Percentiles rank a stretch among this genome's conserved stretches.
phyloP scores from a whole-genome alignment of 2,888 invertebrate genomes.

The Brachylomia viminalis region DNA sequence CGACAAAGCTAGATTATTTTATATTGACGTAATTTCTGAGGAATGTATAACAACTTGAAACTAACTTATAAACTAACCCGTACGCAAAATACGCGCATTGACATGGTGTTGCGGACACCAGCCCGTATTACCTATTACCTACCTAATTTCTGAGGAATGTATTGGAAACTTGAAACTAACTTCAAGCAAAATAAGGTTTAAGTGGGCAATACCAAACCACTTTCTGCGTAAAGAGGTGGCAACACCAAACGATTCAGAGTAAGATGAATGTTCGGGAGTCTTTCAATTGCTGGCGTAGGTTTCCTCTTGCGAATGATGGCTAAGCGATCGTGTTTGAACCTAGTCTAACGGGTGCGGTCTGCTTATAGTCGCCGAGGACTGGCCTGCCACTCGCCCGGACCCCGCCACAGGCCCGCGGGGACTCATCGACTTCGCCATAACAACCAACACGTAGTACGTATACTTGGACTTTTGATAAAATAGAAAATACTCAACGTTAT shows the following conservation, averaged over 20 bases:
- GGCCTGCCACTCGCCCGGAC: constrained; percentile 85
- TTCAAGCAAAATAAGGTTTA: neutral
- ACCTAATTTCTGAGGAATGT: neutral
- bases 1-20: neutral
- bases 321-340: constrained; percentile 65
- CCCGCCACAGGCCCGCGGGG: constrained; percentile 80
- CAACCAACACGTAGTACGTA: constrained; percentile 87
- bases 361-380: constrained; percentile 85
- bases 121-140: no score
- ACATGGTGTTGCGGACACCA: no score
- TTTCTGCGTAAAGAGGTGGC: neutral
- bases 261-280: constrained; percentile 40
- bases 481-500: neutral
- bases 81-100: no score
- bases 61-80: no score
- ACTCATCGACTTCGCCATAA: constrained; percentile 70
- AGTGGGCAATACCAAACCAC: neutral
- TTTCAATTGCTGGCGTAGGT: constrained; percentile 65
- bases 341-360: constrained; percentile 76
- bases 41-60: neutral
- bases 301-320: constrained; percentile 67
- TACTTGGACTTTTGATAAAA: constrained; percentile 33
- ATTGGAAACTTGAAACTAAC: constrained; percentile 1
- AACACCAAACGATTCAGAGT: constrained; percentile 17
- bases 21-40: neutral